phyloP scores from a whole-genome alignment of 2,888 invertebrate genomes.

The Panopea generosa region DNA sequence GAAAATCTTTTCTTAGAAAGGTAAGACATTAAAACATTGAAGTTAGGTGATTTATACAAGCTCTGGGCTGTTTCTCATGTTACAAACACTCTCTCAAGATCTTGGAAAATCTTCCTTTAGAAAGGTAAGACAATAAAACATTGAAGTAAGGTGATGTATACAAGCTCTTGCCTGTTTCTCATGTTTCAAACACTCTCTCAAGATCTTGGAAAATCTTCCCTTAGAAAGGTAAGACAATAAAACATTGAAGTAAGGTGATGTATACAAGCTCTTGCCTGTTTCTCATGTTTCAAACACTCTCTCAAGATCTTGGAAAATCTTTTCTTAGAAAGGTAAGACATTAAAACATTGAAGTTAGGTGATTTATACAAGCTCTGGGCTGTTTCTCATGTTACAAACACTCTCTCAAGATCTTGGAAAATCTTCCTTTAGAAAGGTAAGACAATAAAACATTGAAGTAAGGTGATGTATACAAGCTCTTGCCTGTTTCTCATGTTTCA shows the following conservation, averaged over 20 bases:
- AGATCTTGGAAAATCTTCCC: constrained; percentile 90
- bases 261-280: no score
- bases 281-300: constrained; percentile 89
- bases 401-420: constrained; percentile 91
- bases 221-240: constrained; percentile 86
- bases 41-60: no score
- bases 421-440: constrained; percentile 88
- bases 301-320: constrained; percentile 90
- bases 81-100: constrained; percentile 90
- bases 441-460: no score
- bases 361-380: no score
- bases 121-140: constrained; percentile 85
- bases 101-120: constrained; percentile 89
- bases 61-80: constrained; percentile 86
- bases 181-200: constrained; percentile 90
- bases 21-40: constrained; percentile 78
- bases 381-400: constrained; percentile 87
- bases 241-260: no score
- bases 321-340: constrained; percentile 87
- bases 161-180: no score
- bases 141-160: no score
- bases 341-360: no score
- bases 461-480: no score
- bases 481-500: constrained; percentile 87
- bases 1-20: constrained; percentile 89